These are phyloP conservation scores for Himantopus leucocephalus DNA, from an alignment of 2,113 vertebrate species.

Conservation along the genomic window DNA sequence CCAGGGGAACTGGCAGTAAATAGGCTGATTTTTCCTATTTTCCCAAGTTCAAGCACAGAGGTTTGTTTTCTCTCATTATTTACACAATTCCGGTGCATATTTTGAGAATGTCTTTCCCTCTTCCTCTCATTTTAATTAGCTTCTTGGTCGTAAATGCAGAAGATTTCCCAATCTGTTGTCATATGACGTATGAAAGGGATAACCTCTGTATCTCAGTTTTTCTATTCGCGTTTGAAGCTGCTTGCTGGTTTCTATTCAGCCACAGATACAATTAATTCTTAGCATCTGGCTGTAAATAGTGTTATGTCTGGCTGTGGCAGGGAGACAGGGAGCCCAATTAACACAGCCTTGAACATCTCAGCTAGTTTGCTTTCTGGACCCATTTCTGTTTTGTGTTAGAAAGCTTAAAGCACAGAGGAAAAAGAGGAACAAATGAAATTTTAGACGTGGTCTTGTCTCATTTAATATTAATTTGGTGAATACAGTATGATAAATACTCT, in stretches of 20 bases:
- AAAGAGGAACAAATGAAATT: background rate
- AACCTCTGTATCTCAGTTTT: slow-evolving; percentile 16
- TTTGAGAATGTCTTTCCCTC: background rate
- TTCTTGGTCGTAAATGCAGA: background rate
- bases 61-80: slow-evolving; percentile 1
- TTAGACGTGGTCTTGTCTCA: background rate
- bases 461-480: slow-evolving; percentile 34
- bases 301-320: slow-evolving; percentile 14
- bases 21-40: background rate
- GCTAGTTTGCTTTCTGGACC: background rate
- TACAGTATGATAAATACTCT: background rate
- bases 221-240: background rate
- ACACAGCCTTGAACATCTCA: background rate
- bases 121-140: slow-evolving; percentile 34
- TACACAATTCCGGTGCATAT: background rate
- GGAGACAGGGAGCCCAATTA: slow-evolving; percentile 23
- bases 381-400: background rate
- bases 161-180: slow-evolving; percentile 17
- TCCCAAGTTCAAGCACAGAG: background rate
- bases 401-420: background rate
- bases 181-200: background rate
- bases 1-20: background rate
- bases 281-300: slow-evolving; percentile 49
- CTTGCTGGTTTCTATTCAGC: slow-evolving; percentile 34
- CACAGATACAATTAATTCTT: slow-evolving; percentile 48